Percentiles rank a stretch among this genome's conserved stretches.
Evolutionary conservation across 1,140 invertebrate genomes (phyloP).

Genomic region (Eufriesea mexicana): DNA sequence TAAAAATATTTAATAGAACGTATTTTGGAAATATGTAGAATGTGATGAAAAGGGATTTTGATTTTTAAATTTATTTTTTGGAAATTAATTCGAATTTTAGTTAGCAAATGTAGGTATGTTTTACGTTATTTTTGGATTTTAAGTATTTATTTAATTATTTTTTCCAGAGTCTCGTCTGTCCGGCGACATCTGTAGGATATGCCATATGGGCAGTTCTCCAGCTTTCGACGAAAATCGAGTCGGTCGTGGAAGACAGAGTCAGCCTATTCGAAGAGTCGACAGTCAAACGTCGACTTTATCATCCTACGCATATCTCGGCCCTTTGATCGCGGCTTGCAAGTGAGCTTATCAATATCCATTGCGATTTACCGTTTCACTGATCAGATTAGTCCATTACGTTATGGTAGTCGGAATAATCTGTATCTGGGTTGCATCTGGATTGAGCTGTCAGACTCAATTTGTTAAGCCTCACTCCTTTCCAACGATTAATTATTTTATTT

Average conservation of each 20-base stretch:
- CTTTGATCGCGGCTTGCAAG: slow-evolving; percentile 79
- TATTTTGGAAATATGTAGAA: too few relatives aligned
- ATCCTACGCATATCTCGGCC: slow-evolving; percentile 68
- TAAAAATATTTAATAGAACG: too few relatives aligned
- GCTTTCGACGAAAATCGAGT: slow-evolving; percentile 52
- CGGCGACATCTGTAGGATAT: slow-evolving; percentile 79
- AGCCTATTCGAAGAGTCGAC: slow-evolving; percentile 42
- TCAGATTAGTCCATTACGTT: not conserved
- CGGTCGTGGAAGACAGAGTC: slow-evolving; percentile 50
- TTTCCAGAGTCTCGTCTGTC: slow-evolving; percentile 44
- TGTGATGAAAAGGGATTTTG: too few relatives aligned
- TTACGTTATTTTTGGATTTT: too few relatives aligned
- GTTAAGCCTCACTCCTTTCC: not conserved
- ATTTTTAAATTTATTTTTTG: too few relatives aligned
- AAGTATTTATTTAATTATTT: not conserved
- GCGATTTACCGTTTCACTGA: not conserved
- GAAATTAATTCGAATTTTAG: too few relatives aligned
- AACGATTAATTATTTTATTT: not conserved
- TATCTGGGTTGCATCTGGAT: slow-evolving; percentile 1
- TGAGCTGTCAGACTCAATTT: not conserved
- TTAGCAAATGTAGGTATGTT: too few relatives aligned
- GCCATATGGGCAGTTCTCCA: slow-evolving; percentile 77
- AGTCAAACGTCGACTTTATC: slow-evolving; percentile 63
- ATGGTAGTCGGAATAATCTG: not conserved
- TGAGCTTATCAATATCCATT: slow-evolving; percentile 59